phyloP scores from a whole-genome alignment of 1,140 invertebrate species.

The Pemphigus obesinymphae region DNA sequence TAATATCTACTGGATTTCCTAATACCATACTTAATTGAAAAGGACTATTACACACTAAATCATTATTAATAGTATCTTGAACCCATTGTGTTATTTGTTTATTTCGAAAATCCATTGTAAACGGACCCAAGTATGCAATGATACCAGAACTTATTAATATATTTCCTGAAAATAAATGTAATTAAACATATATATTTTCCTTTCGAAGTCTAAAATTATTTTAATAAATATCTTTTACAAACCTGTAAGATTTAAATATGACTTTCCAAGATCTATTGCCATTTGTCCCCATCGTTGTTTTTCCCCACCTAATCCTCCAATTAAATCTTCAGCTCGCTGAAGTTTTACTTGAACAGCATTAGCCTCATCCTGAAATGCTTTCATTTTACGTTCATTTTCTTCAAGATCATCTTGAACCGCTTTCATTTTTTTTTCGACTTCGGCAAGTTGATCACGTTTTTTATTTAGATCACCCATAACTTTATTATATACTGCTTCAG shows the following conservation, averaged over 20 bases:
- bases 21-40: constrained; percentile 71
- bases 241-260: constrained; percentile 53
- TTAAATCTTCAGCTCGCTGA: constrained; percentile 86
- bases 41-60: constrained; percentile 69
- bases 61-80: constrained; percentile 58
- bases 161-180: constrained; percentile 61
- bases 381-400: constrained; percentile 44
- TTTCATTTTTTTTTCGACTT: constrained; percentile 66
- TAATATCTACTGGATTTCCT: constrained; percentile 80
- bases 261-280: constrained; percentile 68
- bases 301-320: constrained; percentile 78
- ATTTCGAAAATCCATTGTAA: constrained; percentile 71
- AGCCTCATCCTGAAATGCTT: constrained; percentile 61
- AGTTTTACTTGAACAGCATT: constrained; percentile 83
- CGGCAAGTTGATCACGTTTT: constrained; percentile 71
- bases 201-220: background rate
- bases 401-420: constrained; percentile 56
- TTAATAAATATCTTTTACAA: constrained; percentile 35
- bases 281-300: constrained; percentile 75
- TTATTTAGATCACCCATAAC: constrained; percentile 65
- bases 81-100: constrained; percentile 72
- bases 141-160: constrained; percentile 81
- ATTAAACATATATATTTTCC: no score
- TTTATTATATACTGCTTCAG: constrained; percentile 64
- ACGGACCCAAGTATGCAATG: constrained; percentile 86